Conservation (phyloP, 2,797 vertebrate genomes). For the Amphiprion clarkii region DNA sequence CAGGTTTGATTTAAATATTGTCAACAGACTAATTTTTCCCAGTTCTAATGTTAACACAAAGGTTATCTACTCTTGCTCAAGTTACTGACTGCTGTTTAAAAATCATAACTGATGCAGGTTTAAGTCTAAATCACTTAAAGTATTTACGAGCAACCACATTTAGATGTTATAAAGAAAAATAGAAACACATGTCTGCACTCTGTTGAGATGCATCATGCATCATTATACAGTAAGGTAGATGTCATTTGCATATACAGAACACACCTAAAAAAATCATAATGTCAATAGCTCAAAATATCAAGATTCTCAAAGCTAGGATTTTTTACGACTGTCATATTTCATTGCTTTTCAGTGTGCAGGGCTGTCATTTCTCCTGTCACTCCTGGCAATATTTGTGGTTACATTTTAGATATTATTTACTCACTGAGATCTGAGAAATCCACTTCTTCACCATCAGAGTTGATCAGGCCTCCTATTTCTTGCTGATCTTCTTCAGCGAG, state of each 20-base stretch:
- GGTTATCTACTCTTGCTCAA: not conserved
- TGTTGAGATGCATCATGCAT: not conserved
- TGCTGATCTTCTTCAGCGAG: constrained; percentile 71
- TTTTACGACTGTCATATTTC: not conserved
- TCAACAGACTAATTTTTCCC: not conserved
- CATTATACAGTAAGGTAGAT: not conserved
- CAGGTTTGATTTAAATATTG: not conserved
- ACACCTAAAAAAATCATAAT: no score
- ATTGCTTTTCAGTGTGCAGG: not conserved
- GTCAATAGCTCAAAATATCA: not conserved
- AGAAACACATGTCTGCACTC: no score
- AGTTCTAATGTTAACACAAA: not conserved
- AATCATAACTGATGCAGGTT: not conserved
- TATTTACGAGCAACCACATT: no score
- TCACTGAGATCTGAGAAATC: constrained; percentile 75
- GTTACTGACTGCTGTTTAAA: not conserved
- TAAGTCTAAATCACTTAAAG: not conserved
- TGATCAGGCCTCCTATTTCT: constrained; percentile 81
- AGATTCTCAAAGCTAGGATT: not conserved
- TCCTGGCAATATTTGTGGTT: not conserved
- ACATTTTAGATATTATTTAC: constrained; percentile 13
- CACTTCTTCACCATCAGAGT: constrained; percentile 84
- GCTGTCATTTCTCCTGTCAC: not conserved
- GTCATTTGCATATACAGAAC: not conserved
- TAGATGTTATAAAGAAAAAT: no score